Percentiles rank a stretch among this genome's conserved stretches.
Conservation (phyloP, 2,888 invertebrate genomes). For the Heliconius erato region DNA sequence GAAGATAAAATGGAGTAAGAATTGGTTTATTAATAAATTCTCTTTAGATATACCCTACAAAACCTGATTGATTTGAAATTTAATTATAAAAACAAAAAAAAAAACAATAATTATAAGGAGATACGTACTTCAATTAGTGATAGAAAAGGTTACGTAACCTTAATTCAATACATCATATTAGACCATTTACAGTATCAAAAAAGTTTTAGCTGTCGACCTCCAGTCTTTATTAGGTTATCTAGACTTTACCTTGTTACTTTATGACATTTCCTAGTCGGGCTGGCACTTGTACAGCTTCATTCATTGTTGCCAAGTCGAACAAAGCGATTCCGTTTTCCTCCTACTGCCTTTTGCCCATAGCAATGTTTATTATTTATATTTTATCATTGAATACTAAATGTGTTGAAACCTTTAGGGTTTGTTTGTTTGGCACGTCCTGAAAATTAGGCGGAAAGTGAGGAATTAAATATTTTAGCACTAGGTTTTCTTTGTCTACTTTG, state of each 20-base stretch:
- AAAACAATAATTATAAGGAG: no score
- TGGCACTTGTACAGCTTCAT: conserved; percentile 25
- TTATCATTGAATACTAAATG: neutral
- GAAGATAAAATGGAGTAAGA: no score
- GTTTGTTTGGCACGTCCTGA: neutral
- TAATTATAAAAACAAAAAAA: no score
- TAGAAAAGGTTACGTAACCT: conserved; percentile 6
- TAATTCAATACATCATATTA: neutral
- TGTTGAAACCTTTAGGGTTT: neutral
- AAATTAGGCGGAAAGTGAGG: no score
- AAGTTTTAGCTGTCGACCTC: conserved; percentile 21
- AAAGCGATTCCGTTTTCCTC: conserved; percentile 40
- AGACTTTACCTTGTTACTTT: conserved; percentile 35
- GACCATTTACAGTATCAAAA: conserved; percentile 3
- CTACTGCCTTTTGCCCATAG: conserved; percentile 22
- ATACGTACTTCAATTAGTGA: neutral
- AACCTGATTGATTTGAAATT: neutral
- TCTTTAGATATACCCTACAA: neutral
- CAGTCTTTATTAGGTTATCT: conserved; percentile 30
- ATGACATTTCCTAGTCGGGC: conserved; percentile 34
- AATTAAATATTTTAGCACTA: neutral
- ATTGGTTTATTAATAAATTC: no score
- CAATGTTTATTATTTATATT: neutral
- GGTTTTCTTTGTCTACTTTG: neutral
- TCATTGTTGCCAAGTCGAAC: conserved; percentile 39